A percentile compares a stretch with the other conserved stretches of the same genome.
phyloP scores from a whole-genome alignment of 2,797 vertebrate genomes.

The Xenentodon cancila region DNA sequence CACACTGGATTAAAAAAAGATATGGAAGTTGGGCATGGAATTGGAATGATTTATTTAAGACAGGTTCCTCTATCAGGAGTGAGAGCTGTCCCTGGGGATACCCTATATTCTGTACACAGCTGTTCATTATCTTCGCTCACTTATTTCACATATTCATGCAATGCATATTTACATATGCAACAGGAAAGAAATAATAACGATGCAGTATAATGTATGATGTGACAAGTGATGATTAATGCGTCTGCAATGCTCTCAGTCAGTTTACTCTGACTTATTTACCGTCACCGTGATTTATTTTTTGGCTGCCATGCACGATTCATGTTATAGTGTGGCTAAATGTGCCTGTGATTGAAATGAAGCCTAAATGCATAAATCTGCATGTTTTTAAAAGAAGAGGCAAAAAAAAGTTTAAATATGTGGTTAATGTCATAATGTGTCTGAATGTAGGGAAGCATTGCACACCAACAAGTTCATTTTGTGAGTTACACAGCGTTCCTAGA shows the following conservation, averaged over 20 bases:
- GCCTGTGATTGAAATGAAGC: constrained; percentile 33
- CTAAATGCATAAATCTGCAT: not conserved
- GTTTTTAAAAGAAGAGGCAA: not conserved
- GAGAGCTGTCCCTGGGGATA: constrained; percentile 68
- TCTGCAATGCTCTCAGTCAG: constrained; percentile 52
- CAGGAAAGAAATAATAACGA: constrained; percentile 41
- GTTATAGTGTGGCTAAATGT: constrained; percentile 35
- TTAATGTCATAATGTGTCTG: not conserved
- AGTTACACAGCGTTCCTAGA: constrained; percentile 10
- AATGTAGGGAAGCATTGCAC: not conserved
- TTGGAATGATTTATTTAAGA: constrained; percentile 81
- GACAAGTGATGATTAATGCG: constrained; percentile 48
- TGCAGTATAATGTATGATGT: constrained; percentile 19
- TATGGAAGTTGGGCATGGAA: constrained; percentile 73
- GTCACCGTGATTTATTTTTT: constrained; percentile 41
- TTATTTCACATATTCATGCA: constrained; percentile 24
- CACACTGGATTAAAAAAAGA: constrained; percentile 79
- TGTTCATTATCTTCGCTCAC: constrained; percentile 27
- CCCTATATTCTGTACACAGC: constrained; percentile 60
- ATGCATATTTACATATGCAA: constrained; percentile 42
- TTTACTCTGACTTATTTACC: constrained; percentile 52
- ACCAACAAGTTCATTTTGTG: constrained; percentile 13
- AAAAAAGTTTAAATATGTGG: not conserved
- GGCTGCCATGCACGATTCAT: constrained; percentile 14
- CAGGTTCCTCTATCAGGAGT: constrained; percentile 73